phyloP scores from a whole-genome alignment of 2,113 vertebrate species.

The Gulo gulo region DNA sequence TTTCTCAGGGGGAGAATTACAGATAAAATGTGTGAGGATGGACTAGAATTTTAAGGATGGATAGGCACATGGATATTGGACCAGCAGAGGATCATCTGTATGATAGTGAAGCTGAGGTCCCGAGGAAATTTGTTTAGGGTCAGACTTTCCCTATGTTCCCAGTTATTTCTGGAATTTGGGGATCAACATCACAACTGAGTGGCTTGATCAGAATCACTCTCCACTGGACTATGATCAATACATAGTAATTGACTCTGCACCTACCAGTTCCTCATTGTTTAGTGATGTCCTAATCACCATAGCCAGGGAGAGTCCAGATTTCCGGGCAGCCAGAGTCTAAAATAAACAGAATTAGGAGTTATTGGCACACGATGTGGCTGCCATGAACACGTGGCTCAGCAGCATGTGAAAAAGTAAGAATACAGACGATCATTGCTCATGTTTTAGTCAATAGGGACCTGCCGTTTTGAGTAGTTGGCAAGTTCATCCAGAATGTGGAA shows the following conservation, averaged over 20 bases:
- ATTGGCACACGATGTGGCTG: not conserved
- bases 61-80: not conserved
- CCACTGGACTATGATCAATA: not conserved
- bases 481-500: not conserved
- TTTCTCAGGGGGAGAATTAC: not conserved
- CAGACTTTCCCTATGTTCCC: not conserved
- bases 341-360: constrained; percentile 30
- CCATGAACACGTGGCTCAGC: not conserved
- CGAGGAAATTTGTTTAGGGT: not conserved
- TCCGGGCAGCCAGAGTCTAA: constrained; percentile 96
- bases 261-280: constrained; percentile 97
- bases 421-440: not conserved
- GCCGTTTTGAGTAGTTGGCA: constrained; percentile 45
- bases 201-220: not conserved
- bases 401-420: not conserved
- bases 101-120: not conserved
- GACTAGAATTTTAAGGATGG: not conserved
- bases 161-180: not conserved
- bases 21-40: not conserved
- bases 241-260: constrained; percentile 65
- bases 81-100: not conserved
- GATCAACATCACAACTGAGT: not conserved
- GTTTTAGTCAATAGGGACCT: constrained; percentile 16
- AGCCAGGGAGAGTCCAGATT: constrained; percentile 97
- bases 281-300: constrained; percentile 95